Conservation (phyloP, 1,140 invertebrate species). For the Drosophila ambigua region DNA sequence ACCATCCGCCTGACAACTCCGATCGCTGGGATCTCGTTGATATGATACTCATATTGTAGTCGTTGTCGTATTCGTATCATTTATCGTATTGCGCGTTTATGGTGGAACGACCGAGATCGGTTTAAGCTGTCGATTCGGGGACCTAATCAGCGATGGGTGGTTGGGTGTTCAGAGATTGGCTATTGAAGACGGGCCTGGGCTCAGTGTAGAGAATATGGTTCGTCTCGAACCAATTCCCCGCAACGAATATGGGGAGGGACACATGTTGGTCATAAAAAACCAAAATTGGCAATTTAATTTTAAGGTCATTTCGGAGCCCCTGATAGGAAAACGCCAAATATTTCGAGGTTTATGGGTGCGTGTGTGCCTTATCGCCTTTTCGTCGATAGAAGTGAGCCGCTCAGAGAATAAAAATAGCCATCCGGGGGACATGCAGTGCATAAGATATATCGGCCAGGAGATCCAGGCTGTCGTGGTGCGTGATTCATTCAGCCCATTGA, state of each 20-base stretch:
- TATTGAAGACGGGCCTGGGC: conserved; percentile 9
- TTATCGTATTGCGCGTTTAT: conserved; percentile 16
- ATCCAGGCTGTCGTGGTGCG: background rate
- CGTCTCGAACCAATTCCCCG: background rate
- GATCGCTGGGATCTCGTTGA: conserved; percentile 10
- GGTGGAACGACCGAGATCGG: conserved; percentile 14
- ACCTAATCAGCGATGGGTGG: conserved; percentile 23
- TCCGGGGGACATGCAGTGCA: conserved; percentile 56
- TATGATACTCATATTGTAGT: conserved; percentile 8
- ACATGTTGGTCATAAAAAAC: conserved; percentile 67
- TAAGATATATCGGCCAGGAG: conserved; percentile 46
- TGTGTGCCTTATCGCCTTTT: conserved; percentile 63
- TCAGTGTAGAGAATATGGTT: background rate
- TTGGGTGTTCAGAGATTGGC: background rate
- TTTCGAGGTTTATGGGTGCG: conserved; percentile 77
- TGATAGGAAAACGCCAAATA: conserved; percentile 29
- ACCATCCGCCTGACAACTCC: conserved; percentile 49
- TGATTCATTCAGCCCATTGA: conserved; percentile 38
- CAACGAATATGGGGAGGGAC: conserved; percentile 27
- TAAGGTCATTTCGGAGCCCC: conserved; percentile 62
- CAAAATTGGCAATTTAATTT: conserved; percentile 64
- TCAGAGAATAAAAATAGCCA: conserved; percentile 56
- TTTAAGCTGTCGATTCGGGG: conserved; percentile 1
- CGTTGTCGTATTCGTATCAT: conserved; percentile 41
- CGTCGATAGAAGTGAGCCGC: conserved; percentile 62